Evolutionary conservation across 2,797 vertebrate species (phyloP).

Genomic region (Channallabes apus): DNA sequence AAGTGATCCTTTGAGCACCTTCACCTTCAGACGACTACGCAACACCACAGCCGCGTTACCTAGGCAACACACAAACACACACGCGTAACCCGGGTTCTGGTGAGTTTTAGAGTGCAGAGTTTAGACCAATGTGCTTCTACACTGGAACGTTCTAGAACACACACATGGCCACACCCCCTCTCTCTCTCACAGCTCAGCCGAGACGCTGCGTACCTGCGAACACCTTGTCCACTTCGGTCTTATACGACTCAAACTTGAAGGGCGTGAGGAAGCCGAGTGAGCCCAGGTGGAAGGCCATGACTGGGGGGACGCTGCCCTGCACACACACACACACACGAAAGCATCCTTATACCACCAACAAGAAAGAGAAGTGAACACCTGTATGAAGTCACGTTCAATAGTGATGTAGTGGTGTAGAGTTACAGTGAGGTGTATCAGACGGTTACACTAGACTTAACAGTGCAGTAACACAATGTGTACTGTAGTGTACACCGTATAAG

Average conservation of each 20-base stretch:
- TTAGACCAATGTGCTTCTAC: neutral
- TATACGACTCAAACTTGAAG: constrained; percentile 82
- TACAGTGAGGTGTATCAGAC: too few relatives aligned
- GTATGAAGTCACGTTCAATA: neutral
- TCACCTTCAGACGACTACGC: constrained; percentile 81
- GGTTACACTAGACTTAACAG: too few relatives aligned
- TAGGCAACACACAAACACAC: constrained; percentile 51
- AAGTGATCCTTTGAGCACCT: constrained; percentile 77
- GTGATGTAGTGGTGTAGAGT: neutral
- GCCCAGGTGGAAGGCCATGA: constrained; percentile 82
- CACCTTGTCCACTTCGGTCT: constrained; percentile 79
- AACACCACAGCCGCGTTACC: constrained; percentile 81
- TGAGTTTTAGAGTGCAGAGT: neutral
- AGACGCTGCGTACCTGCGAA: constrained; percentile 71
- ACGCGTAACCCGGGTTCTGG: neutral
- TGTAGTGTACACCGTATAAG: too few relatives aligned
- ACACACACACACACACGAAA: constrained; percentile 15
- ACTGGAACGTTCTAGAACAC: neutral
- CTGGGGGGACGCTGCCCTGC: constrained; percentile 79
- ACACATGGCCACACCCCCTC: neutral
- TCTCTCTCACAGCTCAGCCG: neutral
- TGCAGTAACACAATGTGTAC: too few relatives aligned
- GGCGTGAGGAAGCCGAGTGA: constrained; percentile 81
- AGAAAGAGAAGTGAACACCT: neutral
- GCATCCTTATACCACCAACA: neutral